Evolutionary conservation across 2,888 invertebrate species (phyloP).

Genomic region (Lasioglossum morio): DNA sequence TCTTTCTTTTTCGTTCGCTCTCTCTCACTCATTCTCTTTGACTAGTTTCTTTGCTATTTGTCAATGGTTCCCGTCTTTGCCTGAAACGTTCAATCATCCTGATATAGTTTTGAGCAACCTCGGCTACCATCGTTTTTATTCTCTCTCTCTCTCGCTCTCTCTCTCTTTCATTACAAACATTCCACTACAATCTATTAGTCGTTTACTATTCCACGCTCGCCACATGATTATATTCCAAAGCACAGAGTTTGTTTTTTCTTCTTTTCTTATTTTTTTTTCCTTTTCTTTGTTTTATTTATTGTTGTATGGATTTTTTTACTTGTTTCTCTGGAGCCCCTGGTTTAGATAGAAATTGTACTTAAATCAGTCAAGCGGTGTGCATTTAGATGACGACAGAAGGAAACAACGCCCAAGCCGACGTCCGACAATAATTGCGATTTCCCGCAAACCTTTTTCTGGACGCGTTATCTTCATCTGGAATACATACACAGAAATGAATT

Average conservation of each 20-base stretch:
- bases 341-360: conserved; percentile 72
- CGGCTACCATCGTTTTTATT: not conserved
- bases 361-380: conserved; percentile 77
- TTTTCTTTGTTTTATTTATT: not conserved
- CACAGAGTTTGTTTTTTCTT: conserved; percentile 51
- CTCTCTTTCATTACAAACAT: conserved; percentile 24
- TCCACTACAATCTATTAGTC: conserved; percentile 32
- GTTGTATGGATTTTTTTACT: conserved; percentile 10
- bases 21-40: not conserved
- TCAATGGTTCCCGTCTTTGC: not conserved
- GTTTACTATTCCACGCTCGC: conserved; percentile 71
- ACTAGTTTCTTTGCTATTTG: not conserved
- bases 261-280: not conserved
- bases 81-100: conserved; percentile 16
- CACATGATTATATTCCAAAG: conserved; percentile 65
- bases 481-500: too few relatives aligned
- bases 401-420: conserved; percentile 72
- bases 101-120: conserved; percentile 58
- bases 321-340: conserved; percentile 50
- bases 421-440: conserved; percentile 70
- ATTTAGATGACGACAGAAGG: conserved; percentile 77
- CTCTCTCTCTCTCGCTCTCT: not conserved
- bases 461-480: conserved; percentile 79
- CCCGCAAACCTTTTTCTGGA: conserved; percentile 64
- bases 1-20: not conserved